Conservation (phyloP, 2,888 invertebrate genomes). For the Sipha maydis region DNA sequence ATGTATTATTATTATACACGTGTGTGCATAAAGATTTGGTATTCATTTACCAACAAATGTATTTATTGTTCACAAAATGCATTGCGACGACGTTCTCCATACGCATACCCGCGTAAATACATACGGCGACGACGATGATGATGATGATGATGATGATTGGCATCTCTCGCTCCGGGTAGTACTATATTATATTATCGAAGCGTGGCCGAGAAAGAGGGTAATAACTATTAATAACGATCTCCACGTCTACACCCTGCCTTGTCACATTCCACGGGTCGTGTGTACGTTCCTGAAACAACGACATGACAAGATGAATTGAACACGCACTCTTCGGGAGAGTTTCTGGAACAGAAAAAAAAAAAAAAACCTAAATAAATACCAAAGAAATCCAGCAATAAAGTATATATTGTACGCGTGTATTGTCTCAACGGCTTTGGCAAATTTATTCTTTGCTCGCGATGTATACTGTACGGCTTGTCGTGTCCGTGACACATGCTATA, state of each 20-base stretch:
- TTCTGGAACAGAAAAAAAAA: background rate
- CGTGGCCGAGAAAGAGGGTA: conserved; percentile 32
- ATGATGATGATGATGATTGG: conserved; percentile 7
- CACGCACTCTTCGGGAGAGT: background rate
- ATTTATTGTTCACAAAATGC: conserved; percentile 28
- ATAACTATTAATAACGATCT: conserved; percentile 54
- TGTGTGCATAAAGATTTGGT: background rate
- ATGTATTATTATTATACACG: background rate
- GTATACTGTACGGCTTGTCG: background rate
- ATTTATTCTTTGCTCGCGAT: background rate
- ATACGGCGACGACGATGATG: background rate
- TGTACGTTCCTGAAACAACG: conserved; percentile 36
- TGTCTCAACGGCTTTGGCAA: background rate
- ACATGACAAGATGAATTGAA: conserved; percentile 12
- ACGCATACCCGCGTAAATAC: background rate
- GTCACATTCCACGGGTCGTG: conserved; percentile 43
- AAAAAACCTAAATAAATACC: background rate
- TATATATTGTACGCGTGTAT: background rate
- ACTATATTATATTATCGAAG: background rate
- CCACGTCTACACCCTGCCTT: conserved; percentile 26
- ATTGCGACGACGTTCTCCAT: background rate
- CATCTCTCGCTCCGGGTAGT: background rate
- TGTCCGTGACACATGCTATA: no score
- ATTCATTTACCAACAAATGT: background rate
- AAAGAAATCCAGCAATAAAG: background rate